Base-by-base conservation (phyloP, 2,888 invertebrate genomes). In the Phortica okadai region DNA sequence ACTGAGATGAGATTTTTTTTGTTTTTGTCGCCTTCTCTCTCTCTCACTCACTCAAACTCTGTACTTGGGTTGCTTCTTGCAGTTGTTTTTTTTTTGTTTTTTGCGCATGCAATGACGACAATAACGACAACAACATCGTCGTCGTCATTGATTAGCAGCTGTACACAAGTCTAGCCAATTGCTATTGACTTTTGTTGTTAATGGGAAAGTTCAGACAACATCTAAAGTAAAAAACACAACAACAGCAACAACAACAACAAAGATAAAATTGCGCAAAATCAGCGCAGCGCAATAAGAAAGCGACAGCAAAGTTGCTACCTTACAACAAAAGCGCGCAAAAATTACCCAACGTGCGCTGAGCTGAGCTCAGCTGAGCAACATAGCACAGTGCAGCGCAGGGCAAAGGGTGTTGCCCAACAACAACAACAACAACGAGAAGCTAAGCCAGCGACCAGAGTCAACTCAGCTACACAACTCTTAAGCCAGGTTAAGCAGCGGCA, bases 311-410 rank as follows among this genome's bases (percentile, higher is more conserved):
- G 16, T 21, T 59, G 73, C 58, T 59, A 41, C 58, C 58, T 42
- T 41, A 14, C 78, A 75, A 73, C 59, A 73, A 66, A 33, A 66
- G 56, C 42, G 74, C 77, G 8, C 44, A 8, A 69, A 69, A n/a
- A 33, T 33, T 33, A 33, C 33, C 33, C 21, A 21, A 21, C 21
- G 21, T 21, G 21, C 21, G 21, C 21, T 0, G 21, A 21, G 21
- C 6, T 42, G 67, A 11, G 11, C 6, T 42, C 44, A 11, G 11
- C 21, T 21, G 21, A 14, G 42, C 21, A 21, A 67, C 4, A 56
- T 33, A 72, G 72, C 21, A 7, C 16, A 16, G 59, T 41, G 14
- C 6, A 72, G 72, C 21, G 21, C 16, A 16, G 59, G 58, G 14
- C 6, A 70, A 21, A 42, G 44, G 69, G 14, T 10, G 21, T 33